Evolutionary conservation across 2,888 invertebrate genomes (phyloP).

Genomic region (Hybos culiciformis): DNA sequence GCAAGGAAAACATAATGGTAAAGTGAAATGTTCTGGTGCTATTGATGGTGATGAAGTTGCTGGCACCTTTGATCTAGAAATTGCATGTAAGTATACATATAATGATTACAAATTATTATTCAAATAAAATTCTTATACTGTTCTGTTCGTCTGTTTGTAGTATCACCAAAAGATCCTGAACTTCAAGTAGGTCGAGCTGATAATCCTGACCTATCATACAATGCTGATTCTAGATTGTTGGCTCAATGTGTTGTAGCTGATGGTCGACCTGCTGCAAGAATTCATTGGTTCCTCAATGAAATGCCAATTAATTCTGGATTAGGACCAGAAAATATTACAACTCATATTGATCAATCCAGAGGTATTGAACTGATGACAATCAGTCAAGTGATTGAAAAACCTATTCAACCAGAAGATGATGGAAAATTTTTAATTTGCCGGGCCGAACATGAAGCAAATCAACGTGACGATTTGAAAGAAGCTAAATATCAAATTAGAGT

Average conservation of each 20-base stretch:
- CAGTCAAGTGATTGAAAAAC: constrained; percentile 51
- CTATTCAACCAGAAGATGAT: constrained; percentile 49
- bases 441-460: constrained; percentile 43
- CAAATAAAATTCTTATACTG: neutral
- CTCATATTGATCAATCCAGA: no score
- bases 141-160: constrained; percentile 15
- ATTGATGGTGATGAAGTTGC: constrained; percentile 45
- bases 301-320: constrained; percentile 45
- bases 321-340: no score
- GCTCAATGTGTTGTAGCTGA: constrained; percentile 54
- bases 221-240: constrained; percentile 45
- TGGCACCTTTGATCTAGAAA: constrained; percentile 47
- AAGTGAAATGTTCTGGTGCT: constrained; percentile 52
- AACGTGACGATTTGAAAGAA: constrained; percentile 29
- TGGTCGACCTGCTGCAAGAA: constrained; percentile 61
- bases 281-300: constrained; percentile 58
- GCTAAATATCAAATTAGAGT: constrained; percentile 37
- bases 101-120: neutral
- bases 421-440: constrained; percentile 51
- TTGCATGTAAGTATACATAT: constrained; percentile 54
- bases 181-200: constrained; percentile 24
- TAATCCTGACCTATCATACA: constrained; percentile 26
- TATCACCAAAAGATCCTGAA: constrained; percentile 30
- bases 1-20: constrained; percentile 53
- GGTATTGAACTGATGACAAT: constrained; percentile 50